Percentiles rank a stretch among this genome's conserved stretches.
Evolutionary conservation across 1,140 invertebrate species (phyloP).

Genomic region (Telenomus remus): DNA sequence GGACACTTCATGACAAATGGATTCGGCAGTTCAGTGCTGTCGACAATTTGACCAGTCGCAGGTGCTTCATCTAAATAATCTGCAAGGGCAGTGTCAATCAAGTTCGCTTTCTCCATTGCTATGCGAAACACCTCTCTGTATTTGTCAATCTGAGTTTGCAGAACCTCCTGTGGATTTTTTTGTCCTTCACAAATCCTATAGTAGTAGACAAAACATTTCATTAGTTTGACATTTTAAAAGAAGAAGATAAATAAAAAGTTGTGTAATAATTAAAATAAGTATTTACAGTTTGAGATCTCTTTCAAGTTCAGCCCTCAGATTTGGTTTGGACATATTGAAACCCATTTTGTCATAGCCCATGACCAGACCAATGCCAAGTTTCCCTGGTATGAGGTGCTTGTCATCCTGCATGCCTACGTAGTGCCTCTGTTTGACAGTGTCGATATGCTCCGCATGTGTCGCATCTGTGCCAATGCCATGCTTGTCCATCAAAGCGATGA

Average conservation of each 20-base stretch:
- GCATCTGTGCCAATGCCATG: conserved; percentile 99
- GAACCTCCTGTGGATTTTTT: conserved; percentile 84
- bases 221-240: too few species aligned
- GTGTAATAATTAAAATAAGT: conserved; percentile 11
- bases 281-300: conserved; percentile 87
- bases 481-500: conserved; percentile 99
- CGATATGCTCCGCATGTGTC: conserved; percentile 99
- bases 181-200: conserved; percentile 87
- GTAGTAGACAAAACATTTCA: too few species aligned
- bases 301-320: conserved; percentile 93
- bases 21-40: conserved; percentile 19
- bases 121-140: conserved; percentile 86
- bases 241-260: not conserved
- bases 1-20: conserved; percentile 84
- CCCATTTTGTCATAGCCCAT: conserved; percentile 98
- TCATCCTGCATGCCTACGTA: conserved; percentile 89
- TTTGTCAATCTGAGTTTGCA: conserved; percentile 86
- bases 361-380: conserved; percentile 97
- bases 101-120: conserved; percentile 79
- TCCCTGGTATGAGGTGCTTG: conserved; percentile 90
- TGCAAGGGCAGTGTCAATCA: conserved; percentile 77
- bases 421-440: conserved; percentile 93
- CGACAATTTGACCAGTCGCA: conserved; percentile 21
- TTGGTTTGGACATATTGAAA: conserved; percentile 92
- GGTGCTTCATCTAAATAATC: conserved; percentile 73